Conservation (phyloP, 2,113 vertebrate species). For the Vulpes vulpes region DNA sequence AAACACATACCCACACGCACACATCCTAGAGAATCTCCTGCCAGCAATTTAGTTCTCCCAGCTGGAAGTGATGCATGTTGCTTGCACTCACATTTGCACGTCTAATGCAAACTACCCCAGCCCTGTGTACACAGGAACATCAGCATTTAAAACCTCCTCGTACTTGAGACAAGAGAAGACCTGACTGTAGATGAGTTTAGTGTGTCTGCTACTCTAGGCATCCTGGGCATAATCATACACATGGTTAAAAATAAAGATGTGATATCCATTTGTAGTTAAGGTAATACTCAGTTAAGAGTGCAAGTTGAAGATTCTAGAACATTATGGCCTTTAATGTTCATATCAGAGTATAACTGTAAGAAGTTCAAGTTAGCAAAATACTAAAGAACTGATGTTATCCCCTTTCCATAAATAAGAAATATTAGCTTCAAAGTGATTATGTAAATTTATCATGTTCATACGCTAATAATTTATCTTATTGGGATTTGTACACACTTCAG, state of each 20-base stretch:
- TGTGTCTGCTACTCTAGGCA: not conserved
- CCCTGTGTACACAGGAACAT: not conserved
- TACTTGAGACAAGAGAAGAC: not conserved
- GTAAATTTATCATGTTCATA: not conserved
- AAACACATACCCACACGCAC: not conserved
- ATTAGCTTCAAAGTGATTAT: not conserved
- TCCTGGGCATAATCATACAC: not conserved
- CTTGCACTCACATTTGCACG: not conserved
- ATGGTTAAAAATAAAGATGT: not conserved
- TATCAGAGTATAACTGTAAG: not conserved
- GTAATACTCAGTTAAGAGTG: not conserved
- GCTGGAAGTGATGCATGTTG: not conserved
- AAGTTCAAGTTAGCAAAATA: not conserved
- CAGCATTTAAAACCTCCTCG: not conserved
- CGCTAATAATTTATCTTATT: not conserved
- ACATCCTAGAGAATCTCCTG: not conserved
- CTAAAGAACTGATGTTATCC: not conserved
- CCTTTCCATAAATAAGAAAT: not conserved
- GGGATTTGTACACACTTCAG: not conserved
- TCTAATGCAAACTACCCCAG: not conserved
- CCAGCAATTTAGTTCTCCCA: not conserved
- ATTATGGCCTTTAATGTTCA: not conserved
- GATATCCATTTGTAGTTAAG: not conserved
- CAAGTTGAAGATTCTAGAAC: not conserved
- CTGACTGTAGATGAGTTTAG: not conserved